phyloP scores from a whole-genome alignment of 2,113 vertebrate genomes.

The Trogon melanurus region DNA sequence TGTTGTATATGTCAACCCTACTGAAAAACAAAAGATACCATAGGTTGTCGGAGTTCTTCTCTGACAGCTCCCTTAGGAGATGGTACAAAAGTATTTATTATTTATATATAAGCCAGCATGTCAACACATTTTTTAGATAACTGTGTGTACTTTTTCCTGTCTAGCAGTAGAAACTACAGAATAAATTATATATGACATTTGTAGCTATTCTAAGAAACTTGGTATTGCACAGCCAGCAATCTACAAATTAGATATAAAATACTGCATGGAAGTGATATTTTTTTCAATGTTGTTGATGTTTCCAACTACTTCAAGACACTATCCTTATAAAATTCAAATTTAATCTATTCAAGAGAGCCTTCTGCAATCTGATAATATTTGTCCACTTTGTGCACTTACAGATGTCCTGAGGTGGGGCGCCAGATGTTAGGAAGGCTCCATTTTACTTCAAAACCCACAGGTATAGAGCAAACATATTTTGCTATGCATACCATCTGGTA shows the following conservation, averaged over 20 bases:
- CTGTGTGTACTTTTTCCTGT: slow-evolving; percentile 42
- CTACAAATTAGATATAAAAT: slow-evolving; percentile 37
- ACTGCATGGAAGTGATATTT: neutral
- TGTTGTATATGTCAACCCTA: neutral
- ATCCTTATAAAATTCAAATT: neutral
- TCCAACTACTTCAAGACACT: neutral
- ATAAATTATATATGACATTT: slow-evolving; percentile 72
- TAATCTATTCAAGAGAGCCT: neutral
- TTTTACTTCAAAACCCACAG: slow-evolving; percentile 49
- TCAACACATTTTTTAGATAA: slow-evolving; percentile 73
- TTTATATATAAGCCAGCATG: slow-evolving; percentile 69
- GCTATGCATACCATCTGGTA: slow-evolving; percentile 14
- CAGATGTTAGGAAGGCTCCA: slow-evolving; percentile 41
- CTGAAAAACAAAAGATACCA: neutral
- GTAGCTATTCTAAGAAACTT: slow-evolving; percentile 56
- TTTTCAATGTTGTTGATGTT: neutral
- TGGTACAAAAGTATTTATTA: slow-evolving; percentile 72
- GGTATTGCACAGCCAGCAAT: slow-evolving; percentile 41
- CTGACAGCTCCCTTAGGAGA: slow-evolving; percentile 67
- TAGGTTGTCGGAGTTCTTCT: slow-evolving; percentile 25
- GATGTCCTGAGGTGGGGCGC: slow-evolving; percentile 6
- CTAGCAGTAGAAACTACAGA: slow-evolving; percentile 65
- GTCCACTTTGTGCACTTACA: neutral
- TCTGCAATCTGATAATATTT: neutral
- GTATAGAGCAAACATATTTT: slow-evolving; percentile 12